Conservation (phyloP, 2,888 invertebrate genomes). For the Chironomus riparius region DNA sequence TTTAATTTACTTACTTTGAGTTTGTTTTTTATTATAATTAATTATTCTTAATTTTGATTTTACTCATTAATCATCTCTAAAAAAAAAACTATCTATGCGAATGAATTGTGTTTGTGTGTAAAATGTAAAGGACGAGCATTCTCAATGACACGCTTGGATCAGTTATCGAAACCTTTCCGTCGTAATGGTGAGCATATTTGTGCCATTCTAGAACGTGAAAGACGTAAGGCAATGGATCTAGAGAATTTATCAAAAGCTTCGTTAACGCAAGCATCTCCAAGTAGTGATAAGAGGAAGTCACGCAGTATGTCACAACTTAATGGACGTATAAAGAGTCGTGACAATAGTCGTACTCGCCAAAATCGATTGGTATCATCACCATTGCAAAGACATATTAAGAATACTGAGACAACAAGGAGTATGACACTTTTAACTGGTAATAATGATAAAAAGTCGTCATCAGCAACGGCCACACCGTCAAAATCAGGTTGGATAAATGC, state of each 20-base stretch:
- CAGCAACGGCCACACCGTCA: neutral
- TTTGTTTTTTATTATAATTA: neutral
- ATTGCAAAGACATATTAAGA: conserved; percentile 29
- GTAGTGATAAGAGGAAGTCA: conserved; percentile 44
- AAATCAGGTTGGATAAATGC: conserved; percentile 14
- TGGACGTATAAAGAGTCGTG: conserved; percentile 27
- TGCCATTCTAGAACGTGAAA: conserved; percentile 41
- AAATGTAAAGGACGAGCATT: conserved; percentile 66
- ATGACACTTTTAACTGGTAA: conserved; percentile 43
- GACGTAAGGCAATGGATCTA: conserved; percentile 37
- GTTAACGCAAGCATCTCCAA: conserved; percentile 30
- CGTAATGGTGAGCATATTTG: conserved; percentile 45
- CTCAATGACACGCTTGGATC: conserved; percentile 89
- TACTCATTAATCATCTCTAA: neutral
- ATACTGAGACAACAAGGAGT: conserved; percentile 43
- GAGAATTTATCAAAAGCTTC: conserved; percentile 8
- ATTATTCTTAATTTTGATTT: neutral
- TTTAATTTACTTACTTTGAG: neutral
- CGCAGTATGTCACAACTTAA: conserved; percentile 64
- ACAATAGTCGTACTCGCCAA: neutral
- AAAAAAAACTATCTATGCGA: neutral
- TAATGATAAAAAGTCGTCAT: neutral
- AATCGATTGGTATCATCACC: neutral
- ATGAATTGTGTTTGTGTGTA: neutral
- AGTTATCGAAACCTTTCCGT: conserved; percentile 63